Evolutionary conservation across 2,888 invertebrate genomes (phyloP), one percentile per base, ranked within the genome.

Genomic region (Himalopsyche tibetana): DNA sequence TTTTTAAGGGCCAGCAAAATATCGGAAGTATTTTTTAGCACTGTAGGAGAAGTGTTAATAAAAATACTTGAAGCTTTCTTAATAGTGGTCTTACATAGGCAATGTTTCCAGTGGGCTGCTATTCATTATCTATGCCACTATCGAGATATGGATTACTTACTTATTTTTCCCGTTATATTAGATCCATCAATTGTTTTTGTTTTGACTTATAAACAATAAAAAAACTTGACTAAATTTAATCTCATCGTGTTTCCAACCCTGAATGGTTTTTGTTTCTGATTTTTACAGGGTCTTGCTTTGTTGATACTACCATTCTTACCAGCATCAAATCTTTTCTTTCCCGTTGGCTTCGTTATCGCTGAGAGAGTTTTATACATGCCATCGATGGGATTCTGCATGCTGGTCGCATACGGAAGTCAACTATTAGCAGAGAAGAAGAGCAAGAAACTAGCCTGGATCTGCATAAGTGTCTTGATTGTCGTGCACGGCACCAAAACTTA

Each of bases 331-430:
- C 94, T 99, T 82, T 99, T 99, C 93, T 99, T 99, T 93, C 98
- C 99, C 0, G 99, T 99, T 83, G 99, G 99, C 2, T 99, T 99
- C 92, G 99, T 99, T 88, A 96, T 99, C 51, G 99, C 99, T 2
- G 99, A 99, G 92, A 94, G 99, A 89, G 96, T 99, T 80, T 94
- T 99, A 5, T 99, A 99, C 92, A 98, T 98, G 94, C 99, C 99
- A 0, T 98, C 98, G 17, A 98, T 99, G 98, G 99, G 99, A 83
- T 98, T 97, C 94, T 99, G 98, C 90, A 95, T 99, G 91, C 93
- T 99, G 38, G 95, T 98, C 4, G 98, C 97, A 4, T 97, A 97
- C 90, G 98, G 98, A 55, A 98, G 95, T 95, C 94, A 95, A 88
- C 92, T 96, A 86, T 90, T 96, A 45, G 94, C 94, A 82, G 94